A percentile compares a stretch with the other conserved stretches of the same genome.
Conservation (phyloP, 2,113 vertebrate genomes). For the Seriola quinqueradiata region DNA sequence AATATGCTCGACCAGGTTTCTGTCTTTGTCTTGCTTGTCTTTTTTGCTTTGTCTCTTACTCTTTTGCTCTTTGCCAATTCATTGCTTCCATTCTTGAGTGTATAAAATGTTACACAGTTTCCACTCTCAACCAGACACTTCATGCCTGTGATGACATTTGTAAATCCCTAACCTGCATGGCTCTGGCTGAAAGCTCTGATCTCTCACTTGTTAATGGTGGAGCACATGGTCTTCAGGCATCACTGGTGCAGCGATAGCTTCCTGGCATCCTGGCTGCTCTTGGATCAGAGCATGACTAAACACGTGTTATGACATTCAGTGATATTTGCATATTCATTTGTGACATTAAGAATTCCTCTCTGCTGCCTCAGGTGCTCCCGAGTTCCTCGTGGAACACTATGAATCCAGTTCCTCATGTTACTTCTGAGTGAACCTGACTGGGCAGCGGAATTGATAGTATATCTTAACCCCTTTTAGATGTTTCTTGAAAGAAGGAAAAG, state of each 20-base stretch:
- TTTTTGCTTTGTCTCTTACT: background rate
- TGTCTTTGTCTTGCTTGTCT: slow-evolving; percentile 6
- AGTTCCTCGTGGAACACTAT: slow-evolving; percentile 38
- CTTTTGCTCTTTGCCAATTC: slow-evolving; percentile 7
- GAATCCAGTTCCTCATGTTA: slow-evolving; percentile 41
- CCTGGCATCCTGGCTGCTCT: slow-evolving; percentile 48
- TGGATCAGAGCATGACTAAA: slow-evolving; percentile 72
- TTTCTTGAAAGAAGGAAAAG: slow-evolving; percentile 61
- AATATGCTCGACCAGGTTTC: slow-evolving; percentile 23
- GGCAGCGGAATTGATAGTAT: slow-evolving; percentile 49
- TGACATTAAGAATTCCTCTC: slow-evolving; percentile 78
- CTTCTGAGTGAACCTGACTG: slow-evolving; percentile 71
- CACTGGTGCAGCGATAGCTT: slow-evolving; percentile 41
- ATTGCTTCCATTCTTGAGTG: background rate
- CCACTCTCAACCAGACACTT: background rate
- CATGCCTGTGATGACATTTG: background rate
- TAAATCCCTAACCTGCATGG: slow-evolving; percentile 22
- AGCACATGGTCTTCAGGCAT: slow-evolving; percentile 48
- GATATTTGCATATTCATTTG: slow-evolving; percentile 81
- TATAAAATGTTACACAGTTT: background rate
- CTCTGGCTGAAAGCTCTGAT: slow-evolving; percentile 47
- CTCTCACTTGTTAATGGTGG: slow-evolving; percentile 32
- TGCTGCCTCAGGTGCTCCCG: slow-evolving; percentile 69
- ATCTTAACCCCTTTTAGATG: slow-evolving; percentile 64
- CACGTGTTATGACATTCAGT: slow-evolving; percentile 77